Evolutionary conservation across 2,888 invertebrate genomes (phyloP).

Genomic region (Acrobasis repandana): DNA sequence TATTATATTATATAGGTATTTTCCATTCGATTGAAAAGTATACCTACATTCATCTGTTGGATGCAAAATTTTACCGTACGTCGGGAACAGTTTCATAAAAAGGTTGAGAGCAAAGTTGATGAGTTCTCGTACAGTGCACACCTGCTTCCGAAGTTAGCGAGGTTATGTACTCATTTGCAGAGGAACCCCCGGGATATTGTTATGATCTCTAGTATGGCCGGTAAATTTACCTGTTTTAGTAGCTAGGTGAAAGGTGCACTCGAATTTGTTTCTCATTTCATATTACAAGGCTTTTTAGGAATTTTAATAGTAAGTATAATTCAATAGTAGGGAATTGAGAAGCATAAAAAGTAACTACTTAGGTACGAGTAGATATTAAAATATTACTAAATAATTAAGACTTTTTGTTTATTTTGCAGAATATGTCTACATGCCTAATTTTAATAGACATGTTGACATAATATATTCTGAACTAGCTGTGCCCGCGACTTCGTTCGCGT

Average conservation of each 20-base stretch:
- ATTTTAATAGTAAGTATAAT: too few relatives aligned
- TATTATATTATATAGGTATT: too few relatives aligned
- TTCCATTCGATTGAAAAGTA: too few relatives aligned
- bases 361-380: too few relatives aligned
- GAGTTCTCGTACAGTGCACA: conserved; percentile 1
- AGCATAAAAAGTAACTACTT: neutral
- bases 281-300: neutral
- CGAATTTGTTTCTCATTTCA: conserved; percentile 3
- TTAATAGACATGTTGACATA: too few relatives aligned
- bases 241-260: neutral
- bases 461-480: too few relatives aligned
- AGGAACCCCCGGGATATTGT: neutral
- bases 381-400: too few relatives aligned
- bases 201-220: conserved; percentile 10
- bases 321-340: too few relatives aligned
- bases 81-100: conserved; percentile 10
- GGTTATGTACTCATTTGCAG: conserved; percentile 2
- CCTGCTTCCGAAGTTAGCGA: conserved; percentile 11
- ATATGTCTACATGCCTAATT: too few relatives aligned
- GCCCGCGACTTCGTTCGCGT: too few relatives aligned
- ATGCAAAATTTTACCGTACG: neutral
- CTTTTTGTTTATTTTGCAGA: too few relatives aligned
- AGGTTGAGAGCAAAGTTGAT: conserved; percentile 10
- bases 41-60: too few relatives aligned
- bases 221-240: neutral